Percentiles rank a stretch among this genome's conserved stretches.
phyloP scores from a whole-genome alignment of 2,888 invertebrate species.

The Herminia tarsipennalis region DNA sequence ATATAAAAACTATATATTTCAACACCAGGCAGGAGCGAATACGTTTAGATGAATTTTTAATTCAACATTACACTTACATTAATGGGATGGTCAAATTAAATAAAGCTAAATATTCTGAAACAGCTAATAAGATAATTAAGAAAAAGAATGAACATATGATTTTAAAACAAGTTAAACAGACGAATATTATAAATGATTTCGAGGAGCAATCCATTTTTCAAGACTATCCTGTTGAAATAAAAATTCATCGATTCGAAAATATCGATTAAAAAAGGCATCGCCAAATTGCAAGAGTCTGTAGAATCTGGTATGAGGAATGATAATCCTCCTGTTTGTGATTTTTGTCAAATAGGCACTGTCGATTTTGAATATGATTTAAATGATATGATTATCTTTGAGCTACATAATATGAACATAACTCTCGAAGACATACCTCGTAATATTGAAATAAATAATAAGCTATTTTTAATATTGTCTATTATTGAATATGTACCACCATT shows the following conservation, averaged over 20 bases:
- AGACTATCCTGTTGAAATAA: constrained; percentile 15
- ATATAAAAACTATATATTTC: constrained; percentile 19
- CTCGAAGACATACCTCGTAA: constrained; percentile 9
- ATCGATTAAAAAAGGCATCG: constrained; percentile 13
- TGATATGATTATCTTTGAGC: constrained; percentile 14
- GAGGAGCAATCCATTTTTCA: constrained; percentile 5
- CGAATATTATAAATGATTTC: constrained; percentile 6
- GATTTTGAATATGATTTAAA: constrained; percentile 16
- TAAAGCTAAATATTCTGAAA: constrained; percentile 8
- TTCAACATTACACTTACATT: constrained; percentile 18
- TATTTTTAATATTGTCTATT: constrained; percentile 13
- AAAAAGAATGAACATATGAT: constrained; percentile 2
- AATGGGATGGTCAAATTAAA: constrained; percentile 18
- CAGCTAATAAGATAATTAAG: constrained; percentile 5
- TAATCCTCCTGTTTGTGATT: constrained; percentile 12
- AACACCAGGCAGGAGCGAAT: constrained; percentile 17
- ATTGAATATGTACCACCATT: constrained; percentile 16
- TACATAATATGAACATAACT: constrained; percentile 11
- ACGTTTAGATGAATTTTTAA: constrained; percentile 22
- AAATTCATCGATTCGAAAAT: constrained; percentile 13
- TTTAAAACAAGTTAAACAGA: constrained; percentile 5
- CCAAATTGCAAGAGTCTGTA: constrained; percentile 17
- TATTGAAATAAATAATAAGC: constrained; percentile 13
- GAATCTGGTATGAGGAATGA: constrained; percentile 17
- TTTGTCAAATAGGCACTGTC: constrained; percentile 16